These are phyloP conservation scores for Thalassophryne amazonica DNA, from an alignment of 2,797 vertebrate genomes.

Conservation along the genomic window DNA sequence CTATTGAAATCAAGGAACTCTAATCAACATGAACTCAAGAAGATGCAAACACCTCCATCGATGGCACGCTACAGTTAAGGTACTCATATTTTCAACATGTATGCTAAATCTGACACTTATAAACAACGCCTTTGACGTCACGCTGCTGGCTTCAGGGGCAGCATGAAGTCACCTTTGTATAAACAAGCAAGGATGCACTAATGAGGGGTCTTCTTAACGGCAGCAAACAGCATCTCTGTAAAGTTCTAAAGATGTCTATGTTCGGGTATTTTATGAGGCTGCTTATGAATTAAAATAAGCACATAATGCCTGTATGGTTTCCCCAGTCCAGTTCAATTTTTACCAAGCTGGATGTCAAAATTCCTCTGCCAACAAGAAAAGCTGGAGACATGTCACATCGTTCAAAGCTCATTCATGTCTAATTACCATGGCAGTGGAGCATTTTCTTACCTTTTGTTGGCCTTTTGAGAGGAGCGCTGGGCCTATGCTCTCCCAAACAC, in stretches of 20 bases:
- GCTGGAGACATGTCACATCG: constrained; percentile 60
- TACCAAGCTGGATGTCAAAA: constrained; percentile 56
- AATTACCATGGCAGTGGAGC: constrained; percentile 74
- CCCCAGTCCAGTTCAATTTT: constrained; percentile 33
- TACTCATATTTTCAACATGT: too few species aligned
- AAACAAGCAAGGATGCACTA: too few species aligned
- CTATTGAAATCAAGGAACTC: too few species aligned
- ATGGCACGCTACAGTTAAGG: too few species aligned
- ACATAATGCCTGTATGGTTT: constrained; percentile 14
- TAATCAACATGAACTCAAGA: too few species aligned
- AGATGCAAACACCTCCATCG: too few species aligned
- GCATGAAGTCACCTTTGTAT: too few species aligned
- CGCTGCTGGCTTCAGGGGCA: too few species aligned
- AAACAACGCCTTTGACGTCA: too few species aligned
- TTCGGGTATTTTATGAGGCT: constrained; percentile 3
- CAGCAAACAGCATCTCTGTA: too few species aligned
- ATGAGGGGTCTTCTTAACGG: too few species aligned
- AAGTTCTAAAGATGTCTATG: constrained; percentile 20
- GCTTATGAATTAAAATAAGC: constrained; percentile 49
- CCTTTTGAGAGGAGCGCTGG: constrained; percentile 65
- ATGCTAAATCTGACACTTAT: too few species aligned
- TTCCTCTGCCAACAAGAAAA: constrained; percentile 46
- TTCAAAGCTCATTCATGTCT: constrained; percentile 71
- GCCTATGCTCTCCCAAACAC: constrained; percentile 71
- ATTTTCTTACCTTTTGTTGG: constrained; percentile 78